Percentiles rank a stretch among this genome's conserved stretches.
These are phyloP conservation scores for Mesochorus sp. DNA, from an alignment of 2,888 invertebrate genomes.

Conservation along the genomic window DNA sequence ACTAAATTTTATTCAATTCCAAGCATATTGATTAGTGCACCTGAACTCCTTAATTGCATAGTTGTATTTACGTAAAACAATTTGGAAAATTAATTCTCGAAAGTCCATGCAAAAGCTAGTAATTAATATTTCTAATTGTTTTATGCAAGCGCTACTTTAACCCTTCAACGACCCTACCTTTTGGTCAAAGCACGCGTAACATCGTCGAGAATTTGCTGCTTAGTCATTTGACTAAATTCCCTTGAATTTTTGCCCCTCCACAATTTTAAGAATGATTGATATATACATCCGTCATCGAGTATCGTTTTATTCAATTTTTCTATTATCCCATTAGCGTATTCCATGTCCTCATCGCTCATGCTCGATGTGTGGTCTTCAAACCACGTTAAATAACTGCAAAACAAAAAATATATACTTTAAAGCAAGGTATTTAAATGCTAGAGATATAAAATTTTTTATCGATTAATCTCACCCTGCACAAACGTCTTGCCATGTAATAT, in stretches of 20 bases:
- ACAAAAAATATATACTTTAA: no score
- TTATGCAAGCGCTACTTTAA: no score
- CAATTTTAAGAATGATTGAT: conserved; percentile 77
- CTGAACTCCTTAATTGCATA: no score
- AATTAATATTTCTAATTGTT: no score
- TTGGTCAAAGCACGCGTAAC: conserved; percentile 71
- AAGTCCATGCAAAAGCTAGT: no score
- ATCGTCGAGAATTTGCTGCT: conserved; percentile 69
- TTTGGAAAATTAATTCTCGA: no score
- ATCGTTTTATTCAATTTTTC: conserved; percentile 68
- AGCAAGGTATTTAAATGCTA: not conserved
- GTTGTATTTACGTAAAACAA: no score
- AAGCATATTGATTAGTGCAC: no score
- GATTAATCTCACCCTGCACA: conserved; percentile 78
- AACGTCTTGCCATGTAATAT: conserved; percentile 78
- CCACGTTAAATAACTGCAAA: conserved; percentile 76
- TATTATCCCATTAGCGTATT: conserved; percentile 63
- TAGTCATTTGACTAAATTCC: conserved; percentile 67
- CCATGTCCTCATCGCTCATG: conserved; percentile 59
- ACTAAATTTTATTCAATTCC: no score
- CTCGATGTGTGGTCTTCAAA: conserved; percentile 69
- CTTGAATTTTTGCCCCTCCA: conserved; percentile 70
- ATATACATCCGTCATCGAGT: conserved; percentile 75
- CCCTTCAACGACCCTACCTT: conserved; percentile 66
- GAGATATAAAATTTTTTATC: not conserved